A percentile compares a stretch with the other conserved stretches of the same genome.
Conservation (phyloP, 2,113 vertebrate genomes). For the Helogale parvula region DNA sequence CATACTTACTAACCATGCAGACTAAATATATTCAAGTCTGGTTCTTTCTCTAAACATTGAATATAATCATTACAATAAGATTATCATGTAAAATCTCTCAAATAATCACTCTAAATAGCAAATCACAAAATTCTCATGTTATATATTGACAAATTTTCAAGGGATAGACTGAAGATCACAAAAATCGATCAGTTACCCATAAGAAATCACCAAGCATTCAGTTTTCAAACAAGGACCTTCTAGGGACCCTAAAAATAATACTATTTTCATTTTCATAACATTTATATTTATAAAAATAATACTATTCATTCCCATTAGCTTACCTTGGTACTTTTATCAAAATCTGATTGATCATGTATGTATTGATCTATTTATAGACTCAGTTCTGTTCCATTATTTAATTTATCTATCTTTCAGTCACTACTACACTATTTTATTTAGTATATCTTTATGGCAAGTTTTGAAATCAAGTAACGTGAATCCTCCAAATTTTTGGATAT, state of each 20-base stretch:
- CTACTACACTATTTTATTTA: background rate
- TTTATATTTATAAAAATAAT: too few species aligned
- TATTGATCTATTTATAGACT: background rate
- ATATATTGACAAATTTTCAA: constrained; percentile 33
- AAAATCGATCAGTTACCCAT: background rate
- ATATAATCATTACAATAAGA: background rate
- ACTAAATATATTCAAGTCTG: background rate
- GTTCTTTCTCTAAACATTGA: background rate
- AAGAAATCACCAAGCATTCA: background rate
- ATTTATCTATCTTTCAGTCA: background rate
- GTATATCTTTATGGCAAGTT: background rate
- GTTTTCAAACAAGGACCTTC: background rate
- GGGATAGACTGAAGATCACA: background rate
- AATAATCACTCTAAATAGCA: constrained; percentile 8
- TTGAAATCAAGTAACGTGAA: background rate
- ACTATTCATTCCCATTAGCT: background rate
- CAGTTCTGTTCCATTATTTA: background rate
- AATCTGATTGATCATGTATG: background rate
- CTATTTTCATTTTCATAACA: too few species aligned
- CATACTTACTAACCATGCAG: background rate
- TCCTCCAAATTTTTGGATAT: background rate
- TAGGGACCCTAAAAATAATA: background rate
- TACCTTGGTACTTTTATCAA: background rate
- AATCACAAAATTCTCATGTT: background rate
- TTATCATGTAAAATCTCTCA: background rate